Base-by-base conservation (phyloP, 2,797 vertebrate genomes). In the Danio tinwini region DNA sequence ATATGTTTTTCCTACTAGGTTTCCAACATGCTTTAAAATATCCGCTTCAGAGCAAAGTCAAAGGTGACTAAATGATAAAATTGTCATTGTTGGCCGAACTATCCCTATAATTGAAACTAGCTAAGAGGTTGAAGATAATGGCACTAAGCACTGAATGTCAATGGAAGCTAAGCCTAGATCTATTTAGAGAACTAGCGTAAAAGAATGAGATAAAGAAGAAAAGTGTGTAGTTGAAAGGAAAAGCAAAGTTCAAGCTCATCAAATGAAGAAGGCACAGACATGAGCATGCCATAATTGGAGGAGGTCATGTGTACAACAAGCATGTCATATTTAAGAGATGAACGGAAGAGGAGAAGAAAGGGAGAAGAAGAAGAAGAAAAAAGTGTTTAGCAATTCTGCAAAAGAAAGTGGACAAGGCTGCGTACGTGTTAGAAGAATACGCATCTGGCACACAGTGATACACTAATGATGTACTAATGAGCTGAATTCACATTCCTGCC, bases 81-180 rank as follows among this genome's bases (percentile, higher is more conserved):
- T 44, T 72, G 56, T 45, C 13, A 72, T 72, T 12, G 42, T 42
- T 45, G 19, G 19, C 5, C 59, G 17, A 58, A 56, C 70, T 16
- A 29, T 44, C 12, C 10, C n/a, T 56, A 42, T 6, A 59, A 73
- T 45, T 47, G 13, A 52, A 75, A 44, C 77, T 65, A 62, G 12
- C 52, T 71, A 65, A 67, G 39, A 67, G 74, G 16, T 81, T 84
- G 75, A 81, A 85, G 64, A 65, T 72, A 9, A 14, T 13, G 44
- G 65, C 56, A 76, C 53, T 59, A 74, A 78, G 83, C 75, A 64
- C 40, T 13, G 65, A 76, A 59, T 75, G 87, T 94, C 91, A 94
- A 87, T 90, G 88, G 82, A 91, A 91, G 77, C 87, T 88, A 76
- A 90, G 84, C 81, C 91, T 85, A 71, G 92, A 90, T 92, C 93